phyloP scores from a whole-genome alignment of 30 jellyfish, hydroid and myxozoan genomes.

The Turritopsis dohrnii region DNA sequence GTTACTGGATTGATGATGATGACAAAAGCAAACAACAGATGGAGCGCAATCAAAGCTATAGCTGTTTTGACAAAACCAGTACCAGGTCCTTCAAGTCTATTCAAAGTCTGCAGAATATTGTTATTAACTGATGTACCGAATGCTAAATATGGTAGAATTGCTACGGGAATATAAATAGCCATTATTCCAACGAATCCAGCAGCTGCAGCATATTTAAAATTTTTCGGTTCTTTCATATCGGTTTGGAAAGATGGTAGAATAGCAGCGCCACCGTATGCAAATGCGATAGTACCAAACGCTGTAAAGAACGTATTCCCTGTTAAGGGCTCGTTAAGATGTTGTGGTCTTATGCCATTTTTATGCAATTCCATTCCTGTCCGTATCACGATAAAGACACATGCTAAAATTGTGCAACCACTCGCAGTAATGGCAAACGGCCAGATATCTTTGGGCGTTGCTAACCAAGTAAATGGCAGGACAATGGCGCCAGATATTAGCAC shows the following conservation, averaged over 20 bases:
- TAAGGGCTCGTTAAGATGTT: background rate
- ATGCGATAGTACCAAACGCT: constrained; percentile 35
- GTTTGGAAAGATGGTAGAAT: constrained; percentile 17
- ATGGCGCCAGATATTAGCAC: constrained; percentile 14
- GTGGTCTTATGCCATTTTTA: background rate
- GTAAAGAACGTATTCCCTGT: constrained; percentile 10
- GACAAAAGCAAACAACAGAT: constrained; percentile 26
- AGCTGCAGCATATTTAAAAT: constrained; percentile 12
- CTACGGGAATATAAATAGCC: background rate
- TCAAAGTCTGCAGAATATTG: constrained; percentile 12
- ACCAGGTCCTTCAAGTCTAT: background rate
- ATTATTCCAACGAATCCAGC: constrained; percentile 12
- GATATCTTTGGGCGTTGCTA: constrained; percentile 25
- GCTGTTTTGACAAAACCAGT: constrained; percentile 6
- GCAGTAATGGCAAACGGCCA: constrained; percentile 20
- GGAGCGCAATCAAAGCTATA: constrained; percentile 9
- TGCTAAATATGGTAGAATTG: constrained; percentile 6
- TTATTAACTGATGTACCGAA: background rate
- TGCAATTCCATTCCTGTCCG: background rate
- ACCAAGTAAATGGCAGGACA: constrained; percentile 18
- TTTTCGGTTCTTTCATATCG: constrained; percentile 26
- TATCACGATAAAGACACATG: constrained; percentile 19
- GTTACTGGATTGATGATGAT: constrained; percentile 14
- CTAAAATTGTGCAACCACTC: constrained; percentile 18
- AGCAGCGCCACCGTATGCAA: constrained; percentile 28